Base-by-base conservation (phyloP, 2,888 invertebrate genomes). In the Ametastegia equiseti region DNA sequence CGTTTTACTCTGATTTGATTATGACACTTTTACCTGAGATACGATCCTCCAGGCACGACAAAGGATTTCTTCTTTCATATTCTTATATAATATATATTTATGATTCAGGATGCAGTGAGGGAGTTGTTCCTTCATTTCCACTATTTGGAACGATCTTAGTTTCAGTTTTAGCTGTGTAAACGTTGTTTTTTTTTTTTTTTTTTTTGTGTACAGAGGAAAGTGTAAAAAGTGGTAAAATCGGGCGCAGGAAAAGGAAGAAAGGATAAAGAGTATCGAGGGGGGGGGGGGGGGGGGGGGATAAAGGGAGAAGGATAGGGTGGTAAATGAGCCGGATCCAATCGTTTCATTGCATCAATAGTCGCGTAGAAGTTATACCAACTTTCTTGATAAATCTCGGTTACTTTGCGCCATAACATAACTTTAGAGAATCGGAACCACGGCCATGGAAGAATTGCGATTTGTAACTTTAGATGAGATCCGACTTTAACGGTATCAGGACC, bases 281-380 rank as follows among this genome's bases (percentile, higher is more conserved):
- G 75, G 57, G 71, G 81, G n/a, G 75, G 75, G 82, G 82, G 80
- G 82, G 69, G 82, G 60, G 13, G 77, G 80, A 82, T 79, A 63
- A 77, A 80, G n/a, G 75, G 75, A 83, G 82, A 81, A 82, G 69
- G 82, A 73, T 69, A 86, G 88, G 88, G 85, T 87, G 86, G 89
- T 88, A 90, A 91, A 91, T 91, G 91, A 91, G 90, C 89, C 90
- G 90, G 87, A 89, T 89, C 91, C 90, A 91, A 91, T 91, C 91
- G 91, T 91, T 91, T 91, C 91, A 91, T 91, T 91, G 91, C 91
- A 91, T 91, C 91, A 90, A 91, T 91, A 91, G 91, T 91, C 91
- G 89, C 90, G 89, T 87, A 86, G 84, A 88, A 90, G 91, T 91
- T 91, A 89, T 90, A 90, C 91, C 88, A 91, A 91, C 90, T 91